Evolutionary conservation across 2,113 vertebrate genomes (phyloP), one percentile per base, ranked within the genome.

Genomic region (Hyperopisus bebe): DNA sequence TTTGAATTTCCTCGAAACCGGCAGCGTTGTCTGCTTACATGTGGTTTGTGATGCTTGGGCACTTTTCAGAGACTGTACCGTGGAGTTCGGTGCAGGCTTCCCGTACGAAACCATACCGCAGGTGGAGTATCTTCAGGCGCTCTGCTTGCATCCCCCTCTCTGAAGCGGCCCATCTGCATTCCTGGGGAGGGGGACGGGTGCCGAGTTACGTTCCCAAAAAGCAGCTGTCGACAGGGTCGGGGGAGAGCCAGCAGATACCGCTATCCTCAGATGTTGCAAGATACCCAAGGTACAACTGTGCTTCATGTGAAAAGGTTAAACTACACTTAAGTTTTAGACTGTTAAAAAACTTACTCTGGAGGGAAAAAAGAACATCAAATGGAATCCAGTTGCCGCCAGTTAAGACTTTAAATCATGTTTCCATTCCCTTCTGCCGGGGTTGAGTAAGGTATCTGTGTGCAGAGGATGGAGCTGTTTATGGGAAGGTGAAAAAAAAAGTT

Each of bases 211-310:
- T 53, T 86, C 85, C n/a, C 47, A 35, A 85, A 82, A 83, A 87
- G 77, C 86, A 48, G 35, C 86, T 51, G 86, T 88, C n/a, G 46
- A 88, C 89, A 74, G 90, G 74, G 24, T 46, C 42, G 86, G 66
- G 39, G 66, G 53, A 21, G 47, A 89, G 5, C 39, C 58, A 44
- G 88, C 15, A 87, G 70, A 83, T 50, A 82, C 87, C 90, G 62
- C 17, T 80, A 46, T 53, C 88, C 88, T 44, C 88, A 89, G 88
- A 91, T 87, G 88, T 39, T 53, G 31, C 47, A 50, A 47, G 24
- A 10, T 86, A 48, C 21, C 46, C 85, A 35, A 15, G 15, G 50
- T 39, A 35, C 48, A 55, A 53, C 27, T 51, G 31, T 19, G 47
- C n/a, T 53, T 35, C 19, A 35, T 55, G 50, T 39, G 27, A 53